Evolutionary conservation across 2,797 vertebrate genomes (phyloP).

Genomic region (Emys orbicularis): DNA sequence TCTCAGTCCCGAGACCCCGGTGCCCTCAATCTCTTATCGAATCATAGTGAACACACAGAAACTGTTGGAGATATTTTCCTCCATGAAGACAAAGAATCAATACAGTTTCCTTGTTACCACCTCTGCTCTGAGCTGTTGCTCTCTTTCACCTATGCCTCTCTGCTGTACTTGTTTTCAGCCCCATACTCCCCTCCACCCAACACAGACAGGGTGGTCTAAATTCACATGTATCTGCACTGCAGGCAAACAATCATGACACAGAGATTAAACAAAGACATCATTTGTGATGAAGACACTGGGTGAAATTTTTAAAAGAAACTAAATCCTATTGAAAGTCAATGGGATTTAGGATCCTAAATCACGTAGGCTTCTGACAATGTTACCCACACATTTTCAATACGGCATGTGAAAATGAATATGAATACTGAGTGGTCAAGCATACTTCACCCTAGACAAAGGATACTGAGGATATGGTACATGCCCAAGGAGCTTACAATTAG

Average conservation of each 20-base stretch:
- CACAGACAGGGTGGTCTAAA: accelerated
- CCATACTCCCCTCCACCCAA: background rate
- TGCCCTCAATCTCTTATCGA: background rate
- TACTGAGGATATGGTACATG: background rate
- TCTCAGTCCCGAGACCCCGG: accelerated
- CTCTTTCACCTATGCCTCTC: background rate
- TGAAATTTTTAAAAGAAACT: background rate
- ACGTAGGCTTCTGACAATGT: constrained; percentile 1
- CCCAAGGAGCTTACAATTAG: background rate
- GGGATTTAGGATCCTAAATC: constrained; percentile 35
- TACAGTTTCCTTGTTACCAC: background rate
- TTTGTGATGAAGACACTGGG: background rate
- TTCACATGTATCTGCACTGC: background rate
- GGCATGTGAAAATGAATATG: background rate
- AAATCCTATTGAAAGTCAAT: constrained; percentile 21
- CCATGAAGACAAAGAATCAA: background rate
- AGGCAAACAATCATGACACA: accelerated
- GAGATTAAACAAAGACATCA: background rate
- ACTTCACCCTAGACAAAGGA: background rate
- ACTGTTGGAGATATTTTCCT: background rate
- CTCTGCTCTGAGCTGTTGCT: accelerated
- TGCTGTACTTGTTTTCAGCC: background rate
- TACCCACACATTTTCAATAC: background rate
- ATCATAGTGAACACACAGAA: background rate
- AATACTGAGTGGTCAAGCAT: background rate